These are phyloP conservation scores for Sporophila hypoxantha DNA, from an alignment of 2,113 vertebrate species.

Conservation along the genomic window DNA sequence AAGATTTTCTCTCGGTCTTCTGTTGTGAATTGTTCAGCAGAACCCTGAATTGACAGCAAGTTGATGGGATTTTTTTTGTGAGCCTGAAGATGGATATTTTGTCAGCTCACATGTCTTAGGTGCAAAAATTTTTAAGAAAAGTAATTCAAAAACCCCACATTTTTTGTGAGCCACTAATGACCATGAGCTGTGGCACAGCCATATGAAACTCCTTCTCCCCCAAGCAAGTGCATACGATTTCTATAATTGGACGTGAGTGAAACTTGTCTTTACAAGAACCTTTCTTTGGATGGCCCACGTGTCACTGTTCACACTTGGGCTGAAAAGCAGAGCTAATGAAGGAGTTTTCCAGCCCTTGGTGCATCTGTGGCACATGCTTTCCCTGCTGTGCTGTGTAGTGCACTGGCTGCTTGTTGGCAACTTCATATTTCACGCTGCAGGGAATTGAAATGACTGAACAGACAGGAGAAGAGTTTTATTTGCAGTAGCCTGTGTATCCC, in stretches of 20 bases:
- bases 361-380: conserved; percentile 58
- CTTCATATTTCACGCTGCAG: conserved; percentile 74
- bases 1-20: not conserved
- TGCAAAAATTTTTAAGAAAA: not conserved
- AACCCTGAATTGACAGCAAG: not conserved
- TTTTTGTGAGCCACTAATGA: not conserved
- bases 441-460: conserved; percentile 72
- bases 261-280: not conserved
- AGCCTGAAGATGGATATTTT: not conserved
- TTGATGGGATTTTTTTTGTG: not conserved
- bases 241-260: not conserved
- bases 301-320: not conserved
- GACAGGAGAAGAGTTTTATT: conserved; percentile 72
- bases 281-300: not conserved
- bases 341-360: conserved; percentile 46
- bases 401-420: conserved; percentile 69
- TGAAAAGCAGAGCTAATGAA: conserved; percentile 57
- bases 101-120: fast-evolving
- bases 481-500: conserved; percentile 65
- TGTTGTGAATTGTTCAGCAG: not conserved
- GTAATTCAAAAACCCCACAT: not conserved
- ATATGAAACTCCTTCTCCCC: not conserved
- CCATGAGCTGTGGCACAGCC: not conserved
- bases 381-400: conserved; percentile 57
- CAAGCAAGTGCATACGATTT: not conserved